A percentile compares a stretch with the other conserved stretches of the same genome.
These are phyloP conservation scores for Drosophila bocqueti DNA, from an alignment of 1,140 invertebrate species.

Conservation along the genomic window DNA sequence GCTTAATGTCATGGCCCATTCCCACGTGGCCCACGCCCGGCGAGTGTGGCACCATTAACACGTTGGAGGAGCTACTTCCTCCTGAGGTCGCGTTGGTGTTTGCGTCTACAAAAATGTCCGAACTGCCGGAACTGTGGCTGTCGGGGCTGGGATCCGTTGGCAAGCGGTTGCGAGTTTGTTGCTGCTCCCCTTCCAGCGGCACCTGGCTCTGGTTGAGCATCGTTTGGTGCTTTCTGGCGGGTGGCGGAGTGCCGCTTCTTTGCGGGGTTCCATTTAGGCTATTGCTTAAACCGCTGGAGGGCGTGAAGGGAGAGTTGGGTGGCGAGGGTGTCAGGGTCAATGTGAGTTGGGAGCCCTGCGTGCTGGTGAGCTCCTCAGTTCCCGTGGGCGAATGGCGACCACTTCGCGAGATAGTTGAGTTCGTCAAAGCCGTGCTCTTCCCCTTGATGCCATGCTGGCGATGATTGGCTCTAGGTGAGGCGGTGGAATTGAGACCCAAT, in stretches of 20 bases:
- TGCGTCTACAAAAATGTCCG: conserved; percentile 86
- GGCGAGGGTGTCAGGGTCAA: conserved; percentile 82
- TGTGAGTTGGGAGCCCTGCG: conserved; percentile 63
- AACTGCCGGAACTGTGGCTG: conserved; percentile 84
- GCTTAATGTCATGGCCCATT: conserved; percentile 96
- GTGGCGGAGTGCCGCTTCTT: conserved; percentile 89
- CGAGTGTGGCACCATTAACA: conserved; percentile 90
- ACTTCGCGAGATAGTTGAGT: conserved; percentile 42
- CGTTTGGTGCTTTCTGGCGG: conserved; percentile 90
- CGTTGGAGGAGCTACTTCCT: conserved; percentile 61
- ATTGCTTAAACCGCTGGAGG: conserved; percentile 81
- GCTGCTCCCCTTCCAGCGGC: conserved; percentile 33
- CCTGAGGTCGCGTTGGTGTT: conserved; percentile 72
- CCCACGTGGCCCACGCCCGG: conserved; percentile 90
- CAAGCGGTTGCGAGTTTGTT: conserved; percentile 87
- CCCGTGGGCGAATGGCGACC: conserved; percentile 52
- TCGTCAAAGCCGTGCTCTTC: conserved; percentile 27
- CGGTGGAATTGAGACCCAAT: conserved; percentile 34
- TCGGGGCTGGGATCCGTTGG: conserved; percentile 89
- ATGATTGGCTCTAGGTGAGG: conserved; percentile 75
- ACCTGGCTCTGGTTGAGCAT: conserved; percentile 46
- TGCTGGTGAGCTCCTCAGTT: conserved; percentile 54
- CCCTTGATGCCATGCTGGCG: conserved; percentile 59
- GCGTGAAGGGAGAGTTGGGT: conserved; percentile 79
- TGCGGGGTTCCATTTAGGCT: conserved; percentile 74